Percentiles rank a stretch among this genome's conserved stretches.
Conservation (phyloP, 2,888 invertebrate species). For the Apamea epomidion region DNA sequence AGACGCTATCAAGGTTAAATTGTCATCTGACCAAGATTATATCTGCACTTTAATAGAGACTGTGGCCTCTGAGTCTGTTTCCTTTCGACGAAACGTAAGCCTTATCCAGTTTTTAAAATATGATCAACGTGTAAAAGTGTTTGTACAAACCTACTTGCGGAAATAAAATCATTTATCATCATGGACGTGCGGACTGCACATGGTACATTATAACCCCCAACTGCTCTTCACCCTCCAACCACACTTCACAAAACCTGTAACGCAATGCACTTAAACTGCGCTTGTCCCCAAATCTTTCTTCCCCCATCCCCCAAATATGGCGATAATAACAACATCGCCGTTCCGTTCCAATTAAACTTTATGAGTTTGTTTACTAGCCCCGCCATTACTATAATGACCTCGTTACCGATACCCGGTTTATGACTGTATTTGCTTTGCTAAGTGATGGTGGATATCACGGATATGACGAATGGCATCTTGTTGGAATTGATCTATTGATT, state of each 20-base stretch:
- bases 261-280: slow-evolving; percentile 41
- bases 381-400: slow-evolving; percentile 60
- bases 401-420: slow-evolving; percentile 59
- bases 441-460: slow-evolving; percentile 35
- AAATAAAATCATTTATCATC: not conserved
- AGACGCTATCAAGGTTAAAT: not conserved
- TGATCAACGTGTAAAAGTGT: not conserved
- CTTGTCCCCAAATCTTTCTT: slow-evolving; percentile 32
- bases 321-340: slow-evolving; percentile 56
- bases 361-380: slow-evolving; percentile 67
- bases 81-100: not conserved
- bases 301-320: slow-evolving; percentile 43
- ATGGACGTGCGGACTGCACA: not conserved
- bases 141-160: not conserved
- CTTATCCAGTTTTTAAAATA: not conserved
- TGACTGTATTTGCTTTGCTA: slow-evolving; percentile 65
- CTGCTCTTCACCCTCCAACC: slow-evolving; percentile 1
- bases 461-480: slow-evolving; percentile 20
- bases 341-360: slow-evolving; percentile 71
- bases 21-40: not conserved
- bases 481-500: not conserved
- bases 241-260: slow-evolving; percentile 30
- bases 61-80: not conserved
- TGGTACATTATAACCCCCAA: not conserved
- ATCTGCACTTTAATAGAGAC: not conserved